Percentiles rank a stretch among this genome's conserved stretches.
Evolutionary conservation across 2,113 vertebrate genomes (phyloP).

Genomic region (Heptranchias perlo): DNA sequence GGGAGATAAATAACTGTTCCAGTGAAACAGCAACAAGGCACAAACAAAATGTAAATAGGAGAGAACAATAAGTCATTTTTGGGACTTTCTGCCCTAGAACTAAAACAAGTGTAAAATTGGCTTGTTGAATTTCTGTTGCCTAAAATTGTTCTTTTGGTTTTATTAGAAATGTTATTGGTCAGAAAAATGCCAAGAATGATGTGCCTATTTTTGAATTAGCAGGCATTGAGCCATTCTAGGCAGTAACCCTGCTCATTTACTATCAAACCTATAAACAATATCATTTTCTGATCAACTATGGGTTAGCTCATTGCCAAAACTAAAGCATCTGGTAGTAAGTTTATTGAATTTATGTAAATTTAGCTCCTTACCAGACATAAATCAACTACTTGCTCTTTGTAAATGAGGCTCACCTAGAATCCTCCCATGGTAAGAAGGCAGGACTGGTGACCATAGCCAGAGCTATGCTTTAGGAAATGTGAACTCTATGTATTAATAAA

Average conservation of each 20-base stretch:
- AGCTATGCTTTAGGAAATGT: background rate
- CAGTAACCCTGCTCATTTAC: background rate
- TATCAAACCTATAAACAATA: background rate
- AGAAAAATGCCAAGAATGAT: constrained; percentile 10
- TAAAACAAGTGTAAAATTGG: background rate
- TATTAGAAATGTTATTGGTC: background rate
- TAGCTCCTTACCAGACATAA: background rate
- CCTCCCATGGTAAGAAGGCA: background rate
- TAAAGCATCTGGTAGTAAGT: background rate
- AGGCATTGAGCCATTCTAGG: background rate
- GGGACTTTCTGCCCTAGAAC: background rate
- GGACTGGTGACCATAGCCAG: background rate
- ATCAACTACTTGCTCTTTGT: background rate
- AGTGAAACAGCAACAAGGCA: background rate
- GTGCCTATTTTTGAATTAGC: background rate
- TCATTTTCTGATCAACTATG: background rate
- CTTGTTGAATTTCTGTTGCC: background rate
- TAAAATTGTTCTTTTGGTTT: constrained; percentile 2
- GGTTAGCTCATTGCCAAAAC: background rate
- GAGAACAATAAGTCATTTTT: background rate
- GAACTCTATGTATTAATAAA: background rate
- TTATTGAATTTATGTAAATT: background rate
- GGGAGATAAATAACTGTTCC: background rate
- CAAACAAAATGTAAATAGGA: background rate
- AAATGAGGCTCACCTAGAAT: background rate